phyloP scores from a whole-genome alignment of 2,888 invertebrate genomes.

The Athalia cordata region DNA sequence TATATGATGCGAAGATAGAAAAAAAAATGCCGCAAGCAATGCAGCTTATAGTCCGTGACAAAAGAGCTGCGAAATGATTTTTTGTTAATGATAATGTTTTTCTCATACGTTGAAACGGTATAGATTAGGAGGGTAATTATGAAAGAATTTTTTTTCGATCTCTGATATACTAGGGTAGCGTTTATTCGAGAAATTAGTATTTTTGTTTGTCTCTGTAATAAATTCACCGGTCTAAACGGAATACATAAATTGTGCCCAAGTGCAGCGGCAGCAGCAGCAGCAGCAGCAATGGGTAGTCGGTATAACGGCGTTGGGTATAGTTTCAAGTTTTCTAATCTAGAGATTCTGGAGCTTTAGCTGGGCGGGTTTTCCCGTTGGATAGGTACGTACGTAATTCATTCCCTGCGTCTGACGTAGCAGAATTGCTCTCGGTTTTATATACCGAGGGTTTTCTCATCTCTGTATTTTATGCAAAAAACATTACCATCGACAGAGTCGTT shows the following conservation, averaged over 20 bases:
- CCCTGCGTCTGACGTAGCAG: constrained; percentile 29
- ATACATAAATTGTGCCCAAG: not conserved
- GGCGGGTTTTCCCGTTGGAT: not conserved
- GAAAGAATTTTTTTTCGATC: no score
- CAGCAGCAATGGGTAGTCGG: not conserved
- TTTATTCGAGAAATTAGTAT: no score
- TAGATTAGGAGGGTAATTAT: no score
- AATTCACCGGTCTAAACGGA: not conserved
- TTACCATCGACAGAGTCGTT: no score
- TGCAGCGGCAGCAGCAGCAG: not conserved
- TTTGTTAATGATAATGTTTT: no score
- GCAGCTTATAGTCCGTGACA: no score
- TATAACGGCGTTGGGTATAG: constrained; percentile 3
- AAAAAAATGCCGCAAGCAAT: no score
- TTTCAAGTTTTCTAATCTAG: constrained; percentile 39
- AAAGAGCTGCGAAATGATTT: no score
- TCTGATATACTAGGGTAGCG: no score
- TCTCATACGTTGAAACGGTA: no score
- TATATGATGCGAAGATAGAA: no score
- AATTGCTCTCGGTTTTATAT: not conserved
- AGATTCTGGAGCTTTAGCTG: constrained; percentile 8
- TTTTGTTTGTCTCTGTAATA: not conserved
- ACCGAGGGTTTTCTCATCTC: not conserved
- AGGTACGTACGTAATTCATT: constrained; percentile 16
- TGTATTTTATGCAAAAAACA: not conserved